Percentiles rank a stretch among this genome's conserved stretches.
Evolutionary conservation across 2,797 vertebrate genomes (phyloP).

Genomic region (Loriculus beryllinus): DNA sequence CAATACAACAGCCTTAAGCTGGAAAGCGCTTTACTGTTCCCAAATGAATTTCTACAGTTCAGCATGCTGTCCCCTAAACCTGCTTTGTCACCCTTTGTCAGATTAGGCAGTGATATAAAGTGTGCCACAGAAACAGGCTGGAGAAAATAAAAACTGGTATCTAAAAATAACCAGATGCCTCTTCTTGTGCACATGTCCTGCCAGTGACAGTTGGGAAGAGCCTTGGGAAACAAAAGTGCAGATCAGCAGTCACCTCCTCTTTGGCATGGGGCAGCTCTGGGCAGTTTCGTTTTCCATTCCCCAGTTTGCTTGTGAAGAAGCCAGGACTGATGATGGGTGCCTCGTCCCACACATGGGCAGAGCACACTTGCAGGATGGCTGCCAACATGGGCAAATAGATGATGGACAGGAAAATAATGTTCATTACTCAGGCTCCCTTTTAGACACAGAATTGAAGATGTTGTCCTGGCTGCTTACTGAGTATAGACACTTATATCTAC

Average conservation of each 20-base stretch:
- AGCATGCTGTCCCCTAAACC: not conserved
- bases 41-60: not conserved
- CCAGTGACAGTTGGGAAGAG: not conserved
- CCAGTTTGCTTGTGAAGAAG: not conserved
- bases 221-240: not conserved
- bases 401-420: not conserved
- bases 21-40: not conserved
- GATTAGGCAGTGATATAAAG: not conserved
- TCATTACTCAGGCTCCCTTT: not conserved
- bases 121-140: not conserved
- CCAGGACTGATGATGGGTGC: not conserved
- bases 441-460: not conserved
- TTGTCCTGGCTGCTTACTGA: not conserved
- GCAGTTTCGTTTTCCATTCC: not conserved
- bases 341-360: not conserved
- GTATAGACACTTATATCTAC: not conserved
- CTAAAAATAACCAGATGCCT: not conserved
- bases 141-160: not conserved
- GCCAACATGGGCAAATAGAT: not conserved
- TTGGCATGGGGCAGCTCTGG: not conserved
- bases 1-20: not conserved
- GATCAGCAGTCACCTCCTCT: not conserved
- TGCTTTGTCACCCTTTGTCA: not conserved
- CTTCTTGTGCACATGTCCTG: not conserved
- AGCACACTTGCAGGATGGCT: not conserved